A percentile compares a stretch with the other conserved stretches of the same genome.
Evolutionary conservation across 2,113 vertebrate genomes (phyloP).

Genomic region (Coregonus clupeaformis): DNA sequence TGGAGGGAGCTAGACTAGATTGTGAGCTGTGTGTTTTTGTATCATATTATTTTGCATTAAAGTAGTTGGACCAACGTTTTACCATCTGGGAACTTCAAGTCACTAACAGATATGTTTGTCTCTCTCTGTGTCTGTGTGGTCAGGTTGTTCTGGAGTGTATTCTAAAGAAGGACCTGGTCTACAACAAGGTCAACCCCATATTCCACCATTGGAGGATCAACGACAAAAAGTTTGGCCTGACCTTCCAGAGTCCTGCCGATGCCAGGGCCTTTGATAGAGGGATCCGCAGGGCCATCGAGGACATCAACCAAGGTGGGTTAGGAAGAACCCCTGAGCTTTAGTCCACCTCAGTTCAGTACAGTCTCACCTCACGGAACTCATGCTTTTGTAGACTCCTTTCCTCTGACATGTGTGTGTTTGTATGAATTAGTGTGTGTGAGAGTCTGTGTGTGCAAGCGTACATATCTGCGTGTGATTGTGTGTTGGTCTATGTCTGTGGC

Average conservation of each 20-base stretch:
- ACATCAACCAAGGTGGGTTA: slow-evolving; percentile 88
- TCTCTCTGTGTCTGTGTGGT: not conserved
- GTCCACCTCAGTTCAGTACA: no score
- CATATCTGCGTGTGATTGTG: not conserved
- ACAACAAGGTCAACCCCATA: slow-evolving; percentile 98
- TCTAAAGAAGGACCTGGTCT: slow-evolving; percentile 92
- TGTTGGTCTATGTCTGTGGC: not conserved
- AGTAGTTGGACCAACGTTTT: not conserved
- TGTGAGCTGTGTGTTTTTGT: no score
- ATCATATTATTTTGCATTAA: no score
- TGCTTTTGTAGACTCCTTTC: not conserved
- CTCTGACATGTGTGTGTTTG: slow-evolving; percentile 10
- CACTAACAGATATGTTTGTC: not conserved
- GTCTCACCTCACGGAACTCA: no score
- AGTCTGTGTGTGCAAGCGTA: not conserved
- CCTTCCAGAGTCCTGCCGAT: slow-evolving; percentile 98
- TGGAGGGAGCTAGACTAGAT: no score
- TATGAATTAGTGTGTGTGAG: slow-evolving; percentile 2
- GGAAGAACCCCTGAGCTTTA: not conserved
- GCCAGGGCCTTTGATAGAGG: slow-evolving; percentile 97
- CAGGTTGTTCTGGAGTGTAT: slow-evolving; percentile 98
- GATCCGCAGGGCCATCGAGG: slow-evolving; percentile 93
- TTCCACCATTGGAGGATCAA: slow-evolving; percentile 99
- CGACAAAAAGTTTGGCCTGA: slow-evolving; percentile 98
- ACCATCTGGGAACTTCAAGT: not conserved